These are phyloP conservation scores for Dinomys branickii DNA, from an alignment of 2,113 vertebrate species.

Conservation along the genomic window DNA sequence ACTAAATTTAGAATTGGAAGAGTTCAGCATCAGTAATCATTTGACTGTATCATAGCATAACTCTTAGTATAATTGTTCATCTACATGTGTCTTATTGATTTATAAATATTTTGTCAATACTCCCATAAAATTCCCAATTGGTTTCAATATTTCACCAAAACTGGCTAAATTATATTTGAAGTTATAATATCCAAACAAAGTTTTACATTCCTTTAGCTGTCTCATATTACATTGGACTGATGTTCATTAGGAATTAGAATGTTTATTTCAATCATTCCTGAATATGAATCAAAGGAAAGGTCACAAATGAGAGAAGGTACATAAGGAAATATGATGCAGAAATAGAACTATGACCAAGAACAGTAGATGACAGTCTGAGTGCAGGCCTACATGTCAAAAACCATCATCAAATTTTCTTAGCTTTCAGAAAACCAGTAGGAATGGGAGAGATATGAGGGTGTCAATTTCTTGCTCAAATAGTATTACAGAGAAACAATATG, in stretches of 20 bases:
- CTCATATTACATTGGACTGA: background rate
- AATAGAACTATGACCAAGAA: background rate
- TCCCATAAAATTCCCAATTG: background rate
- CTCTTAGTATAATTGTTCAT: background rate
- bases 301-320: background rate
- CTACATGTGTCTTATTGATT: background rate
- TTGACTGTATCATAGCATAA: background rate
- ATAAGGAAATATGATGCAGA: constrained; percentile 41
- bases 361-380: background rate
- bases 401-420: background rate
- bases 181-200: background rate
- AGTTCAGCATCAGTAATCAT: background rate
- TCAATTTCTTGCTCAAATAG: background rate
- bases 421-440: background rate
- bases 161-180: background rate
- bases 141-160: background rate
- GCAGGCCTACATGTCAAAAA: background rate
- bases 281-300: background rate
- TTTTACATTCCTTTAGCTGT: background rate
- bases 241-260: background rate
- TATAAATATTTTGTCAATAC: background rate
- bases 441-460: background rate
- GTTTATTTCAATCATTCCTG: background rate
- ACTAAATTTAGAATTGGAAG: background rate
- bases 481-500: background rate